Base-by-base conservation (phyloP, 2,888 invertebrate genomes). In the Trypoxylon attenuatum region DNA sequence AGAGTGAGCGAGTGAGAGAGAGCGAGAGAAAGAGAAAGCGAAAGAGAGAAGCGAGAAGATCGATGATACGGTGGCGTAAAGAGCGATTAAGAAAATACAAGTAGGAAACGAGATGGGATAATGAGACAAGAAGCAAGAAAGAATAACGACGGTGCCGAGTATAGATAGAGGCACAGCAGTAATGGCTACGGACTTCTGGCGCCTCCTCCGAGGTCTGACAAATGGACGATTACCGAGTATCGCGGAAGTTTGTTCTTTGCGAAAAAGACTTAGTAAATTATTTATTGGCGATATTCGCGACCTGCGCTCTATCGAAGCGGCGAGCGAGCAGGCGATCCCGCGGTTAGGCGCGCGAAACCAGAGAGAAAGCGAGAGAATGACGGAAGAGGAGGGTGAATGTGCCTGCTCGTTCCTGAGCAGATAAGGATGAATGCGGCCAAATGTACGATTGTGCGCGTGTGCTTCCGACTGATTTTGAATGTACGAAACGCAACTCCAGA, bases 251-350 rank as follows among this genome's bases (percentile, higher is more conserved):
- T 79, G 78, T 81, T 81, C 74, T 79, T 81, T 78, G 79, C 78
- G 77, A 82, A 79, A 81, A 81, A 83, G 79, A 82, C 80, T 82
- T 84, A 84, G 84, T 79, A 82, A 84, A 84, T 85, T 84, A 85
- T 85, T 84, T 84, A 84, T 84, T 84, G 77, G 81, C 83, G 78
- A 79, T 80, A 54, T 78, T 79, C 80, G 76, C 78, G 71, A 72
- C 67, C 75, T 74, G 80, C 78, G 80, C 60, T 62, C 58, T 59
- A 53, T 63, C 71, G 54, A 46, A 39, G 61, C 21, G 55, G 60
- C 56, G 56, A 56, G 55, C 52, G 51, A 39, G 57, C 47, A 25
- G 33, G 47, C 41, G 55, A 29, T 43, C 55, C 53, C 33, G 56
- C 50, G 46, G 49, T 39, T 49, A 54, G 46, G 42, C 61, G 52